Base-by-base conservation (phyloP, 2,888 invertebrate genomes). In the Harmothoe impar region DNA sequence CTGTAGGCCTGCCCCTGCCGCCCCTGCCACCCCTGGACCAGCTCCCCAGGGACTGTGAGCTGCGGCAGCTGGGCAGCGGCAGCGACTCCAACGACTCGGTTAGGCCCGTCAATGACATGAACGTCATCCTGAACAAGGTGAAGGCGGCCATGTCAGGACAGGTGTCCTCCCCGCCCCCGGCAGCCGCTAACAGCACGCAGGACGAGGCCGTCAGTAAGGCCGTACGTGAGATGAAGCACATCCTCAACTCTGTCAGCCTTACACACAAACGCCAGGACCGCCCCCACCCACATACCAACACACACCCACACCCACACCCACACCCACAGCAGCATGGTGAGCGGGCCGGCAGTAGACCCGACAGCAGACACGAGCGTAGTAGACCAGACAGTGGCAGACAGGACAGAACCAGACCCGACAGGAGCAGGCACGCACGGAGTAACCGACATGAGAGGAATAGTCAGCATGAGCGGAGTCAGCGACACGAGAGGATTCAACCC, bases 61-160 rank as follows among this genome's bases (percentile, higher is more conserved):
- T 86, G 5, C 25, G 86, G 20, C 52, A 51, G 17, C 54, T 86
- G 54, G 86, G 54, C 23, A 10, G 17, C 1, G 54, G 56, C 25
- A 31, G 54, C 25, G 86, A 86, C 86, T 86, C 86, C 1, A 86
- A 31, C 25, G 56, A 86, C 52, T 52, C 86, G 31, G 54, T 56
- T 54, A 86, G 86, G 56, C 86, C 86, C 56, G 29, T n/a, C 52
- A 86, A 86, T 86, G 86, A 86, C 86, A 86, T 86, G 86, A 86
- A 86, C 54, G 52, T 86, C 7, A 86, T 86, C 54, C 86, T 86
- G 17, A 56, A 86, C 86, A 52, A 56, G 29, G 86, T 56, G 25
- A 86, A 86, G 33, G 25, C 10, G 10, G 43, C 10, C 25, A 52
- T 86, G 52, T 35, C 3, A 33, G n/a, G n/a, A n/a, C 17, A 52